Base-by-base conservation (phyloP, 2,797 vertebrate genomes). In the Synaphobranchus kaupii region DNA sequence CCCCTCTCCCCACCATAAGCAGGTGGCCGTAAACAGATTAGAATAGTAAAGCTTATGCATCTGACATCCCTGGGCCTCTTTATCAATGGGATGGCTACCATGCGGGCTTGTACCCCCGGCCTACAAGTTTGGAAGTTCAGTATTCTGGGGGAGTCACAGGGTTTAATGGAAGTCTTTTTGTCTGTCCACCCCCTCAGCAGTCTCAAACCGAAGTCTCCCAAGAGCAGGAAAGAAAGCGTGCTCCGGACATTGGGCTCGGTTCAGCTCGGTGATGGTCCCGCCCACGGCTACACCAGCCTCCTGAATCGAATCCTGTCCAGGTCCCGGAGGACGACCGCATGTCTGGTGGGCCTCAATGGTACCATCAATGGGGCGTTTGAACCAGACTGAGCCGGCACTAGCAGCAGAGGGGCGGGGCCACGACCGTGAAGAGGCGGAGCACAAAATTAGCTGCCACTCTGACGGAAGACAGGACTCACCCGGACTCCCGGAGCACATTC, bases 301-400 rank as follows among this genome's bases (percentile, higher is more conserved):
- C 93, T 97, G n/a, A 94, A 95, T 86, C 96, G 96, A 88, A 96
- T 97, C 92, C 96, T 97, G 92, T 91, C 95, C 90, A 97, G 95
- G 88, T 96, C 96, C 90, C 96, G 96, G 92, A 97, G 97, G 91
- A 97, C 95, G 92, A 95, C 96, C 39, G 96, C 96, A 84, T 96
- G 97, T 0, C 93, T 96, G 83, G 95, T 96, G 0, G 95, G 95
- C 13, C 89, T 90, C 0, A 34, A 31, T 1, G 86, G 88, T 58
- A 73, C 80, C 56, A 95, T 95, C 86, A 97, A 97, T 84, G 93
- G 93, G 90, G 96, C 96, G 89, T 97, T 96, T 89, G 95, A 96
- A 90, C 95, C 95, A 0, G 96, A 97, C 92, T 97, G 92, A 96
- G 8, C 80, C 13, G 15, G 52, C n/a, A 50, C 6, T 1, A 44